Conservation (phyloP, 2,888 invertebrate genomes). For the Eupithecia dodoneata region DNA sequence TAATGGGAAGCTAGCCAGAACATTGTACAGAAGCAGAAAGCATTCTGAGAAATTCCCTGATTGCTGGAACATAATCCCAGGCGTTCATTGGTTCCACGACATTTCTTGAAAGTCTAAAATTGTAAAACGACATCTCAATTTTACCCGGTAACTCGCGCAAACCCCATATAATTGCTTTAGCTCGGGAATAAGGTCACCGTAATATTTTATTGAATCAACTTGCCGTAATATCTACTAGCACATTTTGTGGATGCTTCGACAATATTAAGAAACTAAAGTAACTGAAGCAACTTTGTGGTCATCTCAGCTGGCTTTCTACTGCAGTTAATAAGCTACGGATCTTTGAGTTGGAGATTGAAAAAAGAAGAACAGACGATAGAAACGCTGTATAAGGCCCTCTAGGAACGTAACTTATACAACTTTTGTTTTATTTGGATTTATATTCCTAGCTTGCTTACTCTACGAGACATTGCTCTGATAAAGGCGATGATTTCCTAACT, state of each 20-base stretch:
- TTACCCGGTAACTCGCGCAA: background rate
- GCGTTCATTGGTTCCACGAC: background rate
- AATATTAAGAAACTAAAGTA: background rate
- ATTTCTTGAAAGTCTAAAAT: background rate
- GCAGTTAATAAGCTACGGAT: no score
- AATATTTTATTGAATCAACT: background rate
- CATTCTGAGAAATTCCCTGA: background rate
- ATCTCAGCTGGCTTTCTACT: no score
- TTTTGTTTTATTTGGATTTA: no score
- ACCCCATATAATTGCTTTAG: background rate
- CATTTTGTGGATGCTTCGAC: background rate
- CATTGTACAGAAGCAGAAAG: background rate
- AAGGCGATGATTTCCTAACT: no score
- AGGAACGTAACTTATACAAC: no score
- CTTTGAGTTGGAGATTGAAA: no score
- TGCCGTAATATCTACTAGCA: background rate
- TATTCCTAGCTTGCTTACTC: no score
- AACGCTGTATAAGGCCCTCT: no score
- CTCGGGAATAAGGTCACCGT: background rate
- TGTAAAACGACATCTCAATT: constrained; percentile 4
- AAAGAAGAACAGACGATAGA: no score
- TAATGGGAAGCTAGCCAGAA: no score
- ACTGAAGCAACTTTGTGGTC: no score
- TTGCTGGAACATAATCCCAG: background rate
- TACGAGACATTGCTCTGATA: no score